Conservation (phyloP, 2,113 vertebrate genomes). For the Burhinus bistriatus region DNA sequence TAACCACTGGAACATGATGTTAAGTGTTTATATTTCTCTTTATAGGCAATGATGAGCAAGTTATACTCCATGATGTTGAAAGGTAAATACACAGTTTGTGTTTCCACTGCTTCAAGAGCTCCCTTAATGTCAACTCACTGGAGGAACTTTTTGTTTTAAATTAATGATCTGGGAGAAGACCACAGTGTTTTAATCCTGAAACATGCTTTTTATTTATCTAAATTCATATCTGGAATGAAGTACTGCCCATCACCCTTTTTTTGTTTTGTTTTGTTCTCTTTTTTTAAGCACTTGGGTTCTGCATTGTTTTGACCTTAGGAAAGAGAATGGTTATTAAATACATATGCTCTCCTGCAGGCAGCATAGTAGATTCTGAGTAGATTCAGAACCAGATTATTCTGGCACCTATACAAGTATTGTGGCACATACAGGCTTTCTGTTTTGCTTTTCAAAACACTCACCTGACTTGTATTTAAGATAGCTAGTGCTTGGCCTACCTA, state of each 20-base stretch:
- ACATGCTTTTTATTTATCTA: neutral
- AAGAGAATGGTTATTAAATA: neutral
- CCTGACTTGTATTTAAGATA: neutral
- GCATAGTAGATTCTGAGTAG: neutral
- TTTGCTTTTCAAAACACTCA: neutral
- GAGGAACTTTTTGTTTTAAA: neutral
- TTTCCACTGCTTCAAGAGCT: conserved; percentile 9
- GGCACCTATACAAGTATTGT: neutral
- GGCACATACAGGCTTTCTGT: neutral
- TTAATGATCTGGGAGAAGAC: neutral
- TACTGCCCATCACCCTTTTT: neutral
- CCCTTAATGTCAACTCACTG: neutral
- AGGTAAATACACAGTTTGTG: conserved; percentile 77
- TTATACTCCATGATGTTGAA: conserved; percentile 98
- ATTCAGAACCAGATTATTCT: neutral
- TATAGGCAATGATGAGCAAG: conserved; percentile 96
- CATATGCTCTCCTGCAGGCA: neutral
- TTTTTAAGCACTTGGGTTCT: neutral
- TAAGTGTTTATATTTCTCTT: conserved; percentile 57
- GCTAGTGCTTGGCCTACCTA: neutral
- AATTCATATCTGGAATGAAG: neutral
- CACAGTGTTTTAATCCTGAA: neutral
- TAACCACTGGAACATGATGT: neutral
- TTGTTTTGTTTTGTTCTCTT: neutral
- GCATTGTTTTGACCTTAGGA: neutral